phyloP scores from a whole-genome alignment of 2,888 invertebrate species.

The Mythimna pallens region DNA sequence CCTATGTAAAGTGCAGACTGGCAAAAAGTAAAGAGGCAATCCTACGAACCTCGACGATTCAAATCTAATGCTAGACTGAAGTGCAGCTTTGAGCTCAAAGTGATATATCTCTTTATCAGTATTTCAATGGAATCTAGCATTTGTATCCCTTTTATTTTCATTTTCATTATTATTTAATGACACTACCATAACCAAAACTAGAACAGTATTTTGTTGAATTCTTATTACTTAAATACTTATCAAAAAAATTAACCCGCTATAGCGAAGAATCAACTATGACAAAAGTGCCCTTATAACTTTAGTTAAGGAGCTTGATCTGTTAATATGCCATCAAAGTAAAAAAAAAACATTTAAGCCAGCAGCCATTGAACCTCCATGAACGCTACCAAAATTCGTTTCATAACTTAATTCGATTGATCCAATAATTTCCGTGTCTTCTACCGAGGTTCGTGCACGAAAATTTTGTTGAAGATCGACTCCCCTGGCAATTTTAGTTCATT shows the following conservation, averaged over 20 bases:
- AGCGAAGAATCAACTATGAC: slow-evolving; percentile 3
- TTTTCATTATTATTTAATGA: not conserved
- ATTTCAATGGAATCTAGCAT: not conserved
- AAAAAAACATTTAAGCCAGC: slow-evolving; percentile 27
- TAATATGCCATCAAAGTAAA: slow-evolving; percentile 3
- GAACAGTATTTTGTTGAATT: not conserved
- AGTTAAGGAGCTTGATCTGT: slow-evolving; percentile 21
- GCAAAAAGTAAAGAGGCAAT: not conserved
- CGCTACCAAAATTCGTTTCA: slow-evolving; percentile 30
- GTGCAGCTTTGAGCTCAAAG: slow-evolving; percentile 12
- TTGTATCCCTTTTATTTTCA: not conserved
- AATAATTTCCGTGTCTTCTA: slow-evolving; percentile 39
- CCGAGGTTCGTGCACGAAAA: slow-evolving; percentile 34
- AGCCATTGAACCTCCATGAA: slow-evolving; percentile 37
- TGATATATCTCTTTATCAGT: not conserved
- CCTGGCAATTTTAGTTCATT: slow-evolving; percentile 29
- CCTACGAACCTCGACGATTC: not conserved
- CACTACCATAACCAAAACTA: not conserved
- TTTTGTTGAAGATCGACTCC: slow-evolving; percentile 22
- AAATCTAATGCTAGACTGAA: slow-evolving; percentile 1
- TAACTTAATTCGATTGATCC: slow-evolving; percentile 37
- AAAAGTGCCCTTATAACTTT: slow-evolving; percentile 24
- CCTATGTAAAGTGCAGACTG: not conserved
- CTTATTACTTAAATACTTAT: not conserved
- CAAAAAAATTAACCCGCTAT: not conserved